Conservation (phyloP, 2,113 vertebrate species). For the Peromyscus leucopus region DNA sequence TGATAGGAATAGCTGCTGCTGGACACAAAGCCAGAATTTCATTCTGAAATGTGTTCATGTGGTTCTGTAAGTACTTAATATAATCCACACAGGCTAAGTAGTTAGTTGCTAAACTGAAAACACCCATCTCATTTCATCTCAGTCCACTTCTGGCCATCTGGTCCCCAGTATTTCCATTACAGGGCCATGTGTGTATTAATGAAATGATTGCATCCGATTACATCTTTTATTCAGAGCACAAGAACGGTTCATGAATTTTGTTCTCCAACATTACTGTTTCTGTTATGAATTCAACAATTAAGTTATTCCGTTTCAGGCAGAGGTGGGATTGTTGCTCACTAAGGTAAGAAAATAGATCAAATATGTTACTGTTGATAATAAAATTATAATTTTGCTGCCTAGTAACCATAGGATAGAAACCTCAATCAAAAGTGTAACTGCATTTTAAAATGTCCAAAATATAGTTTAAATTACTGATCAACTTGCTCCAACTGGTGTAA, state of each 20-base stretch:
- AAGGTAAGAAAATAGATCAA: constrained; percentile 50
- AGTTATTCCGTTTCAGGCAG: constrained; percentile 32
- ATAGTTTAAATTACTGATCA: background rate
- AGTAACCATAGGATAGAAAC: background rate
- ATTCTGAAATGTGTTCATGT: constrained; percentile 82
- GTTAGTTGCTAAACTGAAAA: constrained; percentile 88
- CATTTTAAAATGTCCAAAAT: background rate
- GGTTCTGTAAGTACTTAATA: constrained; percentile 78
- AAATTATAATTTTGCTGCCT: constrained; percentile 32
- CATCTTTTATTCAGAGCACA: constrained; percentile 87
- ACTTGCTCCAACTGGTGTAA: background rate
- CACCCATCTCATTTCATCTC: constrained; percentile 85
- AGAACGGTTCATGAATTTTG: constrained; percentile 33
- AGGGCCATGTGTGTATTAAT: constrained; percentile 88
- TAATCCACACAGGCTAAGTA: constrained; percentile 83
- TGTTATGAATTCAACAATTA: constrained; percentile 45
- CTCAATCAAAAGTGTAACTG: constrained; percentile 29
- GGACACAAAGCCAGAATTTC: constrained; percentile 74
- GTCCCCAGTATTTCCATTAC: constrained; percentile 84
- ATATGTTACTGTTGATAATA: background rate
- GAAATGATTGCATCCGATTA: constrained; percentile 88
- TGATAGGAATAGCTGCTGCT: constrained; percentile 24
- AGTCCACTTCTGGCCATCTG: constrained; percentile 86
- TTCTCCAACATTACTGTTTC: constrained; percentile 30
- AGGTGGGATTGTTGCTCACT: background rate